Evolutionary conservation across 2,888 invertebrate genomes (phyloP), one percentile per base, ranked within the genome.

Genomic region (Tetropium fuscum): DNA sequence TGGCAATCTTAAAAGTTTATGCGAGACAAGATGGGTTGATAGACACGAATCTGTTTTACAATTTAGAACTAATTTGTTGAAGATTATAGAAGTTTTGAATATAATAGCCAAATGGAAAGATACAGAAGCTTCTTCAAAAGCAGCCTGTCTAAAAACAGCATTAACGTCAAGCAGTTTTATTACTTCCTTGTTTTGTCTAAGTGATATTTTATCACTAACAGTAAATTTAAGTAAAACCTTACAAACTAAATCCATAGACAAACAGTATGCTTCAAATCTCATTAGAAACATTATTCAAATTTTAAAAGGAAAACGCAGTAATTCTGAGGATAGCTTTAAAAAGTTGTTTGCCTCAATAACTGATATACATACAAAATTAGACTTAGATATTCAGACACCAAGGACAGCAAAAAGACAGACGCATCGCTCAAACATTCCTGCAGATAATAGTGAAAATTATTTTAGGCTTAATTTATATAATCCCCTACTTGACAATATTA

Each of bases 21-120:
- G 55, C 25, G 45, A 47, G 30, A 55, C 45, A 3, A 44, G 47
- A 44, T 47, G 55, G 45, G 34, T 20, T 20, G 43, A 43, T 27
- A 25, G 45, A 7, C 45, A 25, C 15, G 16, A 45, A 16, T 45
- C 27, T 15, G 45, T 45, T 20, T 15, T 45, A 27, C 22, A 45
- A 30, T 45, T 45, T 25, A 45, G 16, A 20, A 11, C 20, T 13
- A 27, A 25, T 8, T 13, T 45, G 15, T 25, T 13, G 15, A 45
- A 45, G 7, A 45, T 45, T 45, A 27, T 45, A 7, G 25, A 25
- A 45, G 45, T 27, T 25, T 45, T 30, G 25, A 45, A 45, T 45
- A 27, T 45, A 27, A 45, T 45, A 27, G 10, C 15, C 43, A 20
- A 43, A 20, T 45, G 27, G 27, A 20, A 45, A 25, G 27, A 25